Conservation (phyloP, 2,888 invertebrate genomes). For the Lypha dubia region DNA sequence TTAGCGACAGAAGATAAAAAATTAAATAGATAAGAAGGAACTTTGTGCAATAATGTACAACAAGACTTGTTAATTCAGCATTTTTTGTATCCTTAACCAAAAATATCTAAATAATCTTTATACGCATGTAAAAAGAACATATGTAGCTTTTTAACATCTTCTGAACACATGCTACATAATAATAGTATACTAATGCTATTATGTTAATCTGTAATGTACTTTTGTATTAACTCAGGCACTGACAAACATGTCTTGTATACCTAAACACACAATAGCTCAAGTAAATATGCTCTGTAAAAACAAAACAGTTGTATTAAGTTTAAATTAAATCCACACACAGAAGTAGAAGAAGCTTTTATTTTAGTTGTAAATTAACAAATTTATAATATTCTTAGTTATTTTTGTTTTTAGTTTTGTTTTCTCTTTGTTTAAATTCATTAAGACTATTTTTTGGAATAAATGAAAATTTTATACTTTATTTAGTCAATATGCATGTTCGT, state of each 20-base stretch:
- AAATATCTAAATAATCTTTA: conserved; percentile 28
- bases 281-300: neutral
- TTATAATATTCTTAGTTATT: conserved; percentile 46
- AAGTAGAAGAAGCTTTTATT: conserved; percentile 18
- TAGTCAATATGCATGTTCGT: conserved; percentile 9
- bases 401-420: conserved; percentile 1
- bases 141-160: conserved; percentile 38
- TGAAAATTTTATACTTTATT: conserved; percentile 51
- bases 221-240: neutral
- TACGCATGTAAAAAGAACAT: conserved; percentile 32
- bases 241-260: neutral
- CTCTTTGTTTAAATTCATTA: conserved; percentile 20
- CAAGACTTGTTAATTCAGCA: neutral
- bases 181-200: conserved; percentile 26
- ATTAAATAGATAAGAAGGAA: neutral
- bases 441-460: conserved; percentile 2
- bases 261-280: neutral
- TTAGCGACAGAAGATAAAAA: neutral
- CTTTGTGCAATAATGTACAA: neutral
- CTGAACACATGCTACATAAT: conserved; percentile 44
- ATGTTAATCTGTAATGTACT: neutral
- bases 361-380: conserved; percentile 57
- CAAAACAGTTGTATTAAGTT: conserved; percentile 19
- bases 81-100: neutral
- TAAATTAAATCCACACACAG: conserved; percentile 22